These are phyloP conservation scores for Limanda limanda DNA, from an alignment of 2,113 vertebrate species.

Conservation along the genomic window DNA sequence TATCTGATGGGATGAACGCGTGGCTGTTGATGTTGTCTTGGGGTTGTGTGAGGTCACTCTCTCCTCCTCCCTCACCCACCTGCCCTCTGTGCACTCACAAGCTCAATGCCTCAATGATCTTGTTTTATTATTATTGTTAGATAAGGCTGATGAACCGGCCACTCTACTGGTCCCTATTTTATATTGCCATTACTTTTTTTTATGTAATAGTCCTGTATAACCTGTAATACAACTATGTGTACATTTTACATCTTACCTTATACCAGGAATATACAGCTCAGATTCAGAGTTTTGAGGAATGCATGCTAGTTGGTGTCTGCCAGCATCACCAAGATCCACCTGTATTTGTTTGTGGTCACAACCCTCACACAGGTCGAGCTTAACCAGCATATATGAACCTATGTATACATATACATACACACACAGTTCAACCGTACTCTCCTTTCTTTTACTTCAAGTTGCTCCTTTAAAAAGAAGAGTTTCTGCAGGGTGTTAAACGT, in stretches of 20 bases:
- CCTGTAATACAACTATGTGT: no score
- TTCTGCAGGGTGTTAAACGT: no score
- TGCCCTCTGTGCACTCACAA: neutral
- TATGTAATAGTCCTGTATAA: no score
- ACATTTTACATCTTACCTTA: neutral
- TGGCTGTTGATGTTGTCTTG: neutral
- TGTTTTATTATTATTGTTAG: no score
- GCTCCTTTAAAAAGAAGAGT: no score
- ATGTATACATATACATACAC: neutral
- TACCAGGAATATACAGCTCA: neutral
- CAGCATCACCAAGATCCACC: neutral
- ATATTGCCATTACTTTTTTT: neutral
- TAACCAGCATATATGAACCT: neutral
- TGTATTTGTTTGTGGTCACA: neutral
- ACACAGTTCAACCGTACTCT: neutral
- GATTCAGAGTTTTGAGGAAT: neutral
- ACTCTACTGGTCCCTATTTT: no score
- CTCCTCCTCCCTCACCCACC: neutral
- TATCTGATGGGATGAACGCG: neutral
- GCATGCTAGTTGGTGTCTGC: neutral
- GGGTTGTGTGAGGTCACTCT: neutral
- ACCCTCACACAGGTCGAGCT: neutral
- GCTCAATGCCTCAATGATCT: neutral
- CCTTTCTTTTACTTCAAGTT: neutral
- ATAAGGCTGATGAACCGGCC: no score